Evolutionary conservation across 2,888 invertebrate genomes (phyloP), one percentile per base, ranked within the genome.

Genomic region (Acleris cristana): DNA sequence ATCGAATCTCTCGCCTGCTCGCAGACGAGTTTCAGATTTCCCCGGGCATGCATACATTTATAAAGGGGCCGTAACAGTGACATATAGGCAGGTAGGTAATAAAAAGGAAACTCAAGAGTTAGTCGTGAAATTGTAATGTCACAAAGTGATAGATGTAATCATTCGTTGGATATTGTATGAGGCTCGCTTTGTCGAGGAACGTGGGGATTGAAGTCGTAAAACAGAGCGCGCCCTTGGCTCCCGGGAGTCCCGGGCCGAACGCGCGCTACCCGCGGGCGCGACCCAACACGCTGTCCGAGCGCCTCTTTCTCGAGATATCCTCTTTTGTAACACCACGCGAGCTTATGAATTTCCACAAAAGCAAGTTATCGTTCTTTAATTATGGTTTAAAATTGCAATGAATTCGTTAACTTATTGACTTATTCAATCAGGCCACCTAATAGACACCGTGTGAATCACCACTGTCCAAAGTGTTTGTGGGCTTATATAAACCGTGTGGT

Each of bases 31-130:
- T 26, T 7, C 70, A 75, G 75, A 83, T 82, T 83, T 83, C 81
- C 81, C 80, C 69, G 72, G 79, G 77, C 73, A 76, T 75, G 73
- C 70, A 78, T 83, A 78, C 81, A 81, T 81, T 79, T 78, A 77
- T 79, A 52, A 69, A 52, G 61, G 63, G 40, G 21, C 40, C 54
- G 61, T 65, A 55, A 64, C 44, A 44, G 44, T 61, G 45, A 45
- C 48, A 60, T 44, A 57, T 60, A 64, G 52, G 51, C 64, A 55
- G 61, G 64, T 55, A 54, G 19, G 73, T 73, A 73, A 64, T 71
- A 61, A 72, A 73, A 76, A 73, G 69, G 67, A 69, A 71, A 61
- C 64, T 70, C 65, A 60, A 59, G 45, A 62, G 70, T 74, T 67
- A 69, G 71, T 67, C 60, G 69, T 69, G 63, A 73, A 72, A 72